Conservation (phyloP, 2,888 invertebrate genomes). For the Leucophenga montana region DNA sequence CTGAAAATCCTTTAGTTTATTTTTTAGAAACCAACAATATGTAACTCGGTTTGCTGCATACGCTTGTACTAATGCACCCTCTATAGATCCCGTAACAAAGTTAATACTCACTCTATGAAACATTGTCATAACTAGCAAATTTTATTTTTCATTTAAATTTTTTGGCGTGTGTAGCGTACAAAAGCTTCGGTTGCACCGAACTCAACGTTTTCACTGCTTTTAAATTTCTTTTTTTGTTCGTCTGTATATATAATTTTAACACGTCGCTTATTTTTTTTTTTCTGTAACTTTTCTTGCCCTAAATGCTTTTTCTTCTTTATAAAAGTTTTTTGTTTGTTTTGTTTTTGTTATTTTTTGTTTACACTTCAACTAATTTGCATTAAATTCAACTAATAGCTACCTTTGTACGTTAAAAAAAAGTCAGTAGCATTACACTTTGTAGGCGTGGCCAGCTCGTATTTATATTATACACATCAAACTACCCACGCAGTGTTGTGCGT, state of each 20-base stretch:
- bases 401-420: background rate
- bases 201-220: conserved; percentile 39
- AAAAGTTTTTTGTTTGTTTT: conserved; percentile 44
- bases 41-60: too few relatives aligned
- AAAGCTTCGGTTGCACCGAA: conserved; percentile 53
- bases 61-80: too few relatives aligned
- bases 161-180: conserved; percentile 50
- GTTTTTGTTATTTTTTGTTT: conserved; percentile 16
- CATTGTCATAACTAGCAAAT: too few relatives aligned
- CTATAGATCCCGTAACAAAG: too few relatives aligned
- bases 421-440: background rate
- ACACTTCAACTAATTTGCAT: conserved; percentile 8
- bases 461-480: background rate
- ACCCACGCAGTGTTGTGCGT: background rate
- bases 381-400: conserved; percentile 11
- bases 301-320: conserved; percentile 15
- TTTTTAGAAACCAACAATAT: too few relatives aligned
- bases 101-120: too few relatives aligned
- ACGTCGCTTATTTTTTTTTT: conserved; percentile 20
- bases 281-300: conserved; percentile 20
- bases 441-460: background rate
- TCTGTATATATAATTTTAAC: conserved; percentile 14
- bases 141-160: conserved; percentile 39
- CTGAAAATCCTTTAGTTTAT: too few relatives aligned
- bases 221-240: conserved; percentile 36